Evolutionary conservation across 2,888 invertebrate species (phyloP), one percentile per base, ranked within the genome.

Genomic region (Belgica antarctica): DNA sequence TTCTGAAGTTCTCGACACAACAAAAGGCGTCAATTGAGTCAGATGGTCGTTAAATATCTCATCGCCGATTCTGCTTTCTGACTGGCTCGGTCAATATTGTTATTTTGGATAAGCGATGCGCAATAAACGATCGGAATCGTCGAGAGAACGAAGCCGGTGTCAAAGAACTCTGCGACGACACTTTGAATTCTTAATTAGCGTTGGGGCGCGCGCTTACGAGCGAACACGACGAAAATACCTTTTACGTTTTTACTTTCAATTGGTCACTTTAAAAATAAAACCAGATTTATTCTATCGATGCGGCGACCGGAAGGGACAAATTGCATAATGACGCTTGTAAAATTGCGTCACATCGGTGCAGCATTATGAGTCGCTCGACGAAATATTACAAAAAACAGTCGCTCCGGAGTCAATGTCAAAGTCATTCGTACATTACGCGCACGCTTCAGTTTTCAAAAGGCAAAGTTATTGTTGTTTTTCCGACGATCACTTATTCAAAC

Each of bases 11-110:
- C 8, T 61, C n/a, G 28, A 61, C 5, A 52, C 52, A 52, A 52
- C 52, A 52, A 17, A 52, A 52, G 22, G 52, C 52, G 52, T 52
- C 52, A 52, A 52, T 52, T n/a, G 15, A 52, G 52, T 52, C 52
- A 52, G 52, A 52, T 52, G 52, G 52, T 52, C 52, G 15, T 41
- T n/a, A 41, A 41, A 52, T 52, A n/a, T 52, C 52, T 52, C 34
- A 12, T 31, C 34, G 34, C n/a, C n/a, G n/a, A 8, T 31, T 52
- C n/a, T 52, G 19, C 7, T 52, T 41, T 41, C 22, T 17, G 34
- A 31, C 34, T 31, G 5, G 5, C 12, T 31, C 7, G 34, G 34
- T 52, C 17, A 52, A 46, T 12, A 52, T 52, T 52, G 52, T 52
- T 22, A 52, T 31, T 31, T 15, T 41, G n/a, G 3, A 10, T n/a